Evolutionary conservation across 1,140 invertebrate genomes (phyloP).

Genomic region (Drosophila persimilis): DNA sequence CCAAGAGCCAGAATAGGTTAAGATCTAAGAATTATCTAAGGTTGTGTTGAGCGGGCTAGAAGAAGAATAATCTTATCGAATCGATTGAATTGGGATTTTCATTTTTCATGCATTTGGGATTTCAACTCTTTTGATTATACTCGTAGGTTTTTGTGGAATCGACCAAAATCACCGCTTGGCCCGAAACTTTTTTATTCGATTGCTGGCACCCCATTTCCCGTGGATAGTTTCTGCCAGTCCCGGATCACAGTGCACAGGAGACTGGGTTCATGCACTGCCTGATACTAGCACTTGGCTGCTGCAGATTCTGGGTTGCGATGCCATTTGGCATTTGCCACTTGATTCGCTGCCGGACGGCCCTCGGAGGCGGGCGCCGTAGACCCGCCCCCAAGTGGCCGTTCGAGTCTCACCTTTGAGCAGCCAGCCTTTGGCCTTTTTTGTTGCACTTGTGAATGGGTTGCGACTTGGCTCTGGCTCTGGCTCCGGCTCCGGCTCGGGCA

Average conservation of each 20-base stretch:
- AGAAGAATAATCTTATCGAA: no score
- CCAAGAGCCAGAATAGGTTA: no score
- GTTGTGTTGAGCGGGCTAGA: no score
- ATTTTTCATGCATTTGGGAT: background rate
- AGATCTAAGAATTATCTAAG: no score
- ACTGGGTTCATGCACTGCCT: slow-evolving; percentile 3
- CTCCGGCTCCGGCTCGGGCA: slow-evolving; percentile 3
- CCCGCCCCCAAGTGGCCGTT: slow-evolving; percentile 6
- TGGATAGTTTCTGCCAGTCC: slow-evolving; percentile 7
- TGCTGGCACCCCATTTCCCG: slow-evolving; percentile 39
- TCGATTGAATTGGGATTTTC: no score
- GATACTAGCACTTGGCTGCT: slow-evolving; percentile 11
- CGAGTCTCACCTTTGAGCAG: slow-evolving; percentile 48
- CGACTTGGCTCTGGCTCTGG: slow-evolving; percentile 9
- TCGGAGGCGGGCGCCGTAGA: background rate
- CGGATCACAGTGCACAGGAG: slow-evolving; percentile 35
- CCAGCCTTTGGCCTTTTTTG: slow-evolving; percentile 34
- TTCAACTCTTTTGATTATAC: slow-evolving; percentile 5
- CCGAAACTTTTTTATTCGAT: slow-evolving; percentile 12
- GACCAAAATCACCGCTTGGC: background rate
- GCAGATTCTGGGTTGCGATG: slow-evolving; percentile 38
- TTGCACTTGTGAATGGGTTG: slow-evolving; percentile 40
- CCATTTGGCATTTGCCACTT: slow-evolving; percentile 68
- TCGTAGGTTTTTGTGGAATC: slow-evolving; percentile 15
- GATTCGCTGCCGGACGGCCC: slow-evolving; percentile 38